phyloP scores from a whole-genome alignment of 2,797 vertebrate species.

The Danionella dracula region DNA sequence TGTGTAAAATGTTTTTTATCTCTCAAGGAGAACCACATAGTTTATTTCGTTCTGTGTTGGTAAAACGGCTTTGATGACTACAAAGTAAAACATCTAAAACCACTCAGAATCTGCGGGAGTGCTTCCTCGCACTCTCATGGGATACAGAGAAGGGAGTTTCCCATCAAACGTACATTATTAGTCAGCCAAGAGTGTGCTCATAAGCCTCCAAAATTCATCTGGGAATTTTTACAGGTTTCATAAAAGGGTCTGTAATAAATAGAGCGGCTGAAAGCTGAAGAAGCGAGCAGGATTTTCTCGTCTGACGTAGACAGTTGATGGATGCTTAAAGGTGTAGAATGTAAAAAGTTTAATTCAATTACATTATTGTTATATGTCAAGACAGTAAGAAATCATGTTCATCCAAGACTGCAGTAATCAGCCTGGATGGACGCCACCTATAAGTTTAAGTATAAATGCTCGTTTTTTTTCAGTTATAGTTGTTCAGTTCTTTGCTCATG shows the following conservation, averaged over 20 bases:
- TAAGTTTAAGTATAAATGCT: too few relatives aligned
- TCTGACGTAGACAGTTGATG: neutral
- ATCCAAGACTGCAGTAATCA: too few relatives aligned
- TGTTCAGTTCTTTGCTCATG: too few relatives aligned
- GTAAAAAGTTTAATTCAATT: too few relatives aligned
- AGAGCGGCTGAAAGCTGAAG: slow-evolving; percentile 54
- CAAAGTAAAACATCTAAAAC: neutral
- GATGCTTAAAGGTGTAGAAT: too few relatives aligned
- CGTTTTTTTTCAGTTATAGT: too few relatives aligned
- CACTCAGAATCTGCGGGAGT: neutral
- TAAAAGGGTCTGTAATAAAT: slow-evolving; percentile 64
- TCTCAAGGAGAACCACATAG: neutral
- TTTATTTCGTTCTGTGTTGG: neutral
- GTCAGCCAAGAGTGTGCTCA: slow-evolving; percentile 65
- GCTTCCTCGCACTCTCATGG: slow-evolving; percentile 17
- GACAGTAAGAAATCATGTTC: too few relatives aligned
- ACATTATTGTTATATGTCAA: too few relatives aligned
- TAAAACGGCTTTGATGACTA: neutral
- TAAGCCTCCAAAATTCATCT: slow-evolving; percentile 67
- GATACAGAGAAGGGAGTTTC: slow-evolving; percentile 46
- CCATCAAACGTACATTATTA: slow-evolving; percentile 52
- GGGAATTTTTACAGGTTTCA: slow-evolving; percentile 56
- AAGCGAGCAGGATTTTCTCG: slow-evolving; percentile 34
- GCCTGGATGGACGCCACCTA: too few relatives aligned
- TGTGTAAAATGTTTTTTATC: too few relatives aligned